Evolutionary conservation across 2,888 invertebrate species (phyloP).

Genomic region (Dicyrtomina minuta): DNA sequence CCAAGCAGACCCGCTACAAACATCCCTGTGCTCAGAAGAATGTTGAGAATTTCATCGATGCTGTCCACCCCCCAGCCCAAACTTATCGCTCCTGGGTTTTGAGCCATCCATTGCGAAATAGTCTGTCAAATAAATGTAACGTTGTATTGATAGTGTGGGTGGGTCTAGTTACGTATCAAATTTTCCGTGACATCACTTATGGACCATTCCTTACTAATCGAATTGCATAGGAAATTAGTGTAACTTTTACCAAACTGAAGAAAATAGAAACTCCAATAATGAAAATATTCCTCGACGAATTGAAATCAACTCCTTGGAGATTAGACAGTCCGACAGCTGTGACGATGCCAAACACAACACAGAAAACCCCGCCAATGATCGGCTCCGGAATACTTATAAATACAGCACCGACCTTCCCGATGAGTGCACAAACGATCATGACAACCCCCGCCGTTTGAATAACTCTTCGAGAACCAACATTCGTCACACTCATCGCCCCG

Average conservation of each 20-base stretch:
- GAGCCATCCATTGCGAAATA: conserved; percentile 53
- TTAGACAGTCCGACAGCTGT: too few species aligned
- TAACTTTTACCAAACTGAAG: conserved; percentile 68
- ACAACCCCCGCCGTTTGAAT: conserved; percentile 53
- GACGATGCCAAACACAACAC: too few species aligned
- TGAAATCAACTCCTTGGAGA: too few species aligned
- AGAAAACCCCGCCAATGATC: too few species aligned
- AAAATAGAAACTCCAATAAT: conserved; percentile 79
- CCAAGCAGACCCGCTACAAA: conserved; percentile 56
- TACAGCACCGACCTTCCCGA: conserved; percentile 54
- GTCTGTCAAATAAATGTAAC: conserved; percentile 38
- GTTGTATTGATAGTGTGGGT: too few species aligned
- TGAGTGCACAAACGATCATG: conserved; percentile 54
- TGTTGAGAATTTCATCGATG: conserved; percentile 53
- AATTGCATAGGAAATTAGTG: neutral
- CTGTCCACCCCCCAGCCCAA: conserved; percentile 43
- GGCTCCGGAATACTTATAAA: conserved; percentile 53
- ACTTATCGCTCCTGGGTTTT: conserved; percentile 45
- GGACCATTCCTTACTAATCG: too few species aligned
- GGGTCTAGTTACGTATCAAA: too few species aligned
- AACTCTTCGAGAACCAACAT: conserved; percentile 58
- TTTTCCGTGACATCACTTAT: too few species aligned
- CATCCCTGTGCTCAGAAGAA: conserved; percentile 56
- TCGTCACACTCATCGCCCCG: conserved; percentile 61
- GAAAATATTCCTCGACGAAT: too few species aligned